A percentile compares a stretch with the other conserved stretches of the same genome.
phyloP scores from a whole-genome alignment of 2,888 invertebrate genomes.

The Plagodis pulveraria region DNA sequence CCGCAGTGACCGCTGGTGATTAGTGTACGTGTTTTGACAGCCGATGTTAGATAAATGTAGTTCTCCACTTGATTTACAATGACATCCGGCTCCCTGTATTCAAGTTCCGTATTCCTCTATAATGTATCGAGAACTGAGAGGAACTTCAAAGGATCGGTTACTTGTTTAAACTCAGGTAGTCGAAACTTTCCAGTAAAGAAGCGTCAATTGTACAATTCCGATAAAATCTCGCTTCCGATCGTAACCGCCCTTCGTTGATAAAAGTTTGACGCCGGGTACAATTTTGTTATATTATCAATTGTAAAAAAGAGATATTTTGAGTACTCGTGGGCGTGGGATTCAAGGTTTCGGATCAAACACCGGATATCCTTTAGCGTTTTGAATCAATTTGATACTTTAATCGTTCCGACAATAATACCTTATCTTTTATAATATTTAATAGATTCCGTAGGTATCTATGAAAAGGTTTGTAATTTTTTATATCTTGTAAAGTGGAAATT shows the following conservation, averaged over 20 bases:
- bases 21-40: conserved; percentile 72
- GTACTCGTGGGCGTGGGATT: conserved; percentile 68
- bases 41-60: conserved; percentile 58
- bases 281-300: conserved; percentile 48
- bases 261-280: conserved; percentile 57
- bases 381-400: conserved; percentile 58
- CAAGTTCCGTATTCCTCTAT: conserved; percentile 33
- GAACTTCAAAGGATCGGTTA: conserved; percentile 29
- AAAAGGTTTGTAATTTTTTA: neutral
- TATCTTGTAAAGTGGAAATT: neutral
- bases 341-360: conserved; percentile 55
- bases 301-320: conserved; percentile 44
- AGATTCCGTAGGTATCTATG: conserved; percentile 15
- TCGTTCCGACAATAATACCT: conserved; percentile 46
- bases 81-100: conserved; percentile 45
- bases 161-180: conserved; percentile 59
- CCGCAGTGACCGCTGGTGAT: conserved; percentile 64
- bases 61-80: conserved; percentile 50
- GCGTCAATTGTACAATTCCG: conserved; percentile 49
- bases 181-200: conserved; percentile 39
- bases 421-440: conserved; percentile 34
- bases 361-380: conserved; percentile 74
- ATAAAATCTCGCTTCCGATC: conserved; percentile 60
- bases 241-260: conserved; percentile 39
- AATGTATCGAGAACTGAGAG: conserved; percentile 30